Evolutionary conservation across 2,888 invertebrate genomes (phyloP).

Genomic region (Anoplius nigerrimus): DNA sequence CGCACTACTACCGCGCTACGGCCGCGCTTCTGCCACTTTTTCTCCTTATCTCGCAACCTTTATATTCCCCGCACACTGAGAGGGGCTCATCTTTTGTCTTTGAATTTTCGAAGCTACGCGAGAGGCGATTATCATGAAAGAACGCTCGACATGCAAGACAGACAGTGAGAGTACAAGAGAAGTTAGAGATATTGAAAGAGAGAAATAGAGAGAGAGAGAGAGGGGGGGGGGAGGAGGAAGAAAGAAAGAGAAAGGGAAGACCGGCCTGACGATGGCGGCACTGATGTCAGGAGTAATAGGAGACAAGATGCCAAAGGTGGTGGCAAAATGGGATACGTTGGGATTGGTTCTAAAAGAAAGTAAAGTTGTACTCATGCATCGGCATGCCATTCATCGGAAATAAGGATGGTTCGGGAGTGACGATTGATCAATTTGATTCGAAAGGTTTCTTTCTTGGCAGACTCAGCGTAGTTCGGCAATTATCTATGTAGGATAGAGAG

Average conservation of each 20-base stretch:
- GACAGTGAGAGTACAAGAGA: slow-evolving; percentile 5
- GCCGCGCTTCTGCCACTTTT: too few species aligned
- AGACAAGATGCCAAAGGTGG: slow-evolving; percentile 7
- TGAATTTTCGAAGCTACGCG: too few species aligned
- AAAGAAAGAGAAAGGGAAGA: not conserved
- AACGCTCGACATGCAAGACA: slow-evolving; percentile 49
- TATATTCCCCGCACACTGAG: too few species aligned
- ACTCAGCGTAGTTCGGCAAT: slow-evolving; percentile 58
- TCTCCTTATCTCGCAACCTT: too few species aligned
- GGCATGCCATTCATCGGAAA: slow-evolving; percentile 71
- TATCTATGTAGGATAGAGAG: slow-evolving; percentile 22
- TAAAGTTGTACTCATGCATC: slow-evolving; percentile 69
- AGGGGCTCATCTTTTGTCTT: too few species aligned
- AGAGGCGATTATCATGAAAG: slow-evolving; percentile 7
- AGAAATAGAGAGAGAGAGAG: slow-evolving; percentile 10
- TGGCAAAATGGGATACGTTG: slow-evolving; percentile 4
- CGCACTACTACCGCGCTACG: too few species aligned
- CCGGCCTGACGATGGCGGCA: not conserved
- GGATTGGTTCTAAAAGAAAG: slow-evolving; percentile 41
- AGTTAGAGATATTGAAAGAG: slow-evolving; percentile 3
- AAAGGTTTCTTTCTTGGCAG: slow-evolving; percentile 34
- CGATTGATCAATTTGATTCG: not conserved
- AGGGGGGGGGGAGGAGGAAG: too few species aligned
- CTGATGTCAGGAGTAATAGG: slow-evolving; percentile 1
- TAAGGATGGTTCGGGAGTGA: not conserved